Evolutionary conservation across 2,113 vertebrate genomes (phyloP).

Genomic region (Chionomys nivalis): DNA sequence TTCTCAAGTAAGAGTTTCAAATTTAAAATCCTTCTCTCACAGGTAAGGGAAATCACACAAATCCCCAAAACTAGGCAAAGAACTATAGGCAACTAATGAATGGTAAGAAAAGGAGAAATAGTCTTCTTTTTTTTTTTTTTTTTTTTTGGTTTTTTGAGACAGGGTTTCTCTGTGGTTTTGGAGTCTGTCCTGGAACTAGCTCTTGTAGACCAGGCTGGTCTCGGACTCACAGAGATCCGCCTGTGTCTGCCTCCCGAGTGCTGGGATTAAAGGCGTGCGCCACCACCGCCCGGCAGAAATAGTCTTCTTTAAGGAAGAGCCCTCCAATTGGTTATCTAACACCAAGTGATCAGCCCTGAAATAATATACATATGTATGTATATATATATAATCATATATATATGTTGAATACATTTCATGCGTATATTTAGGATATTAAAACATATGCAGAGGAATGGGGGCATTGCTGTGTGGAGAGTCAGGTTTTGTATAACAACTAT

Average conservation of each 20-base stretch:
- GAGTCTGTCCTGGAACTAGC: too few relatives aligned
- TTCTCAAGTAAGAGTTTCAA: not conserved
- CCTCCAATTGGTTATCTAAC: too few relatives aligned
- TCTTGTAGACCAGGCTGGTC: too few relatives aligned
- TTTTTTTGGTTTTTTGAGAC: too few relatives aligned
- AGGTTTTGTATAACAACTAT: not conserved
- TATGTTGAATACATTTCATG: not conserved
- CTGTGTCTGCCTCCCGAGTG: too few relatives aligned
- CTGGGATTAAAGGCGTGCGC: too few relatives aligned
- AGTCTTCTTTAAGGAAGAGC: not conserved
- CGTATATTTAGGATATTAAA: not conserved
- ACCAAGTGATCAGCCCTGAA: not conserved
- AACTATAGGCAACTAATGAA: not conserved
- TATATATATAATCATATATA: not conserved
- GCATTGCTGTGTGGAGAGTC: not conserved
- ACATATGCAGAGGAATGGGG: not conserved
- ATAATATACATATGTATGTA: not conserved
- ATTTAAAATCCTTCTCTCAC: conserved; percentile 56
- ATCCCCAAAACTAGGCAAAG: not conserved
- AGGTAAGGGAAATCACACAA: not conserved
- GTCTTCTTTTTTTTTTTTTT: too few relatives aligned
- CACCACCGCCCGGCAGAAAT: too few relatives aligned
- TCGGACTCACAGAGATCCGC: too few relatives aligned
- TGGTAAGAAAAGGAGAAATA: not conserved
- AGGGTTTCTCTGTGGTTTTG: too few relatives aligned